Conservation (phyloP, 2,888 invertebrate species). For the Muschampia plurimacula region DNA sequence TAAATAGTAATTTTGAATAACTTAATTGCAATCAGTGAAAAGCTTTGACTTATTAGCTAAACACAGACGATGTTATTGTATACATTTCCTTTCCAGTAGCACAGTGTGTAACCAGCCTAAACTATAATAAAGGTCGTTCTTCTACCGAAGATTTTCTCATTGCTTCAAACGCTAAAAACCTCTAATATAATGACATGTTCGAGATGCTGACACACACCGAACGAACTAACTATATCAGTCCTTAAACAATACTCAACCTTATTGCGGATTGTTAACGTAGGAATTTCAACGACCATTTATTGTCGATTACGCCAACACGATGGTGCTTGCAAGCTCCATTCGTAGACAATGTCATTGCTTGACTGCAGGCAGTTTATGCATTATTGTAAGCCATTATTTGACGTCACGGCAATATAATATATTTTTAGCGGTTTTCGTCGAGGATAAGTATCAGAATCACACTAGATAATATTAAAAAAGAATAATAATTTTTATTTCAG, state of each 20-base stretch:
- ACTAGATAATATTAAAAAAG: no score
- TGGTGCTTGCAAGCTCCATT: slow-evolving; percentile 43
- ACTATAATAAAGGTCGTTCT: slow-evolving; percentile 55
- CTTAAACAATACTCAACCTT: slow-evolving; percentile 38
- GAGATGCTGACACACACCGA: slow-evolving; percentile 32
- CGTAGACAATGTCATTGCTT: slow-evolving; percentile 54
- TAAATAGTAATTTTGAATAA: no score
- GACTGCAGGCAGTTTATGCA: slow-evolving; percentile 30
- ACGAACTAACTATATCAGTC: slow-evolving; percentile 16
- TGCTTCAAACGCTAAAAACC: slow-evolving; percentile 48
- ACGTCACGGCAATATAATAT: slow-evolving; percentile 13
- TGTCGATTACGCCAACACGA: slow-evolving; percentile 32
- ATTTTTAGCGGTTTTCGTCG: not conserved
- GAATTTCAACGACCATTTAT: not conserved
- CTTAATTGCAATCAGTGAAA: not conserved
- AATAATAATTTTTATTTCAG: no score
- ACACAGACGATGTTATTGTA: not conserved
- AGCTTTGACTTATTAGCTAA: not conserved
- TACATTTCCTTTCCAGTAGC: not conserved
- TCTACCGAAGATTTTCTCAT: slow-evolving; percentile 46
- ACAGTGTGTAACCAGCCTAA: slow-evolving; percentile 15
- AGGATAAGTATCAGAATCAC: no score
- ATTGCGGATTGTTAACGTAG: slow-evolving; percentile 11
- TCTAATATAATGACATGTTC: slow-evolving; percentile 35
- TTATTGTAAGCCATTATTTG: slow-evolving; percentile 27